Conservation (phyloP, 2,888 invertebrate genomes). For the Pseudoips prasinana region DNA sequence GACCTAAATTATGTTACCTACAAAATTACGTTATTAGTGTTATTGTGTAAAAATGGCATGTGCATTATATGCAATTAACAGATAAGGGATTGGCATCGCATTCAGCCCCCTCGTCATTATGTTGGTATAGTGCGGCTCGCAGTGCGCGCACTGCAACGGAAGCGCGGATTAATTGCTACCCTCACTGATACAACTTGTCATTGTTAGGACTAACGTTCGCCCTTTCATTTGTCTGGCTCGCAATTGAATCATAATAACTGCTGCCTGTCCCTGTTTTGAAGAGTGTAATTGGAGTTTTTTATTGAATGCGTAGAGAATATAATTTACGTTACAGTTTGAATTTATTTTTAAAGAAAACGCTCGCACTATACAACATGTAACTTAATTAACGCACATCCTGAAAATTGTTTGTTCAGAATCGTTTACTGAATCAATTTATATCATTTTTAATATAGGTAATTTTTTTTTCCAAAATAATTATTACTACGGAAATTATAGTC, state of each 20-base stretch:
- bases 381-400: too few species aligned
- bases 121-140: background rate
- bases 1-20: too few species aligned
- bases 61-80: conserved; percentile 15
- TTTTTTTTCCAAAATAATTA: too few species aligned
- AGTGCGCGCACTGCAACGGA: conserved; percentile 10
- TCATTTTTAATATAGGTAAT: too few species aligned
- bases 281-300: conserved; percentile 17
- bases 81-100: conserved; percentile 8
- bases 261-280: conserved; percentile 10
- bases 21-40: too few species aligned
- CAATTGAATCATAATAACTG: conserved; percentile 19
- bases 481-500: too few species aligned
- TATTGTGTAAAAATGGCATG: conserved; percentile 15
- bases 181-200: conserved; percentile 5
- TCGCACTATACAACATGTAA: too few species aligned
- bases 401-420: too few species aligned
- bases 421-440: too few species aligned
- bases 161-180: conserved; percentile 17
- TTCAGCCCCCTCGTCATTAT: conserved; percentile 1
- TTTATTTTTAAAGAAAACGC: too few species aligned
- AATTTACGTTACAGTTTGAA: too few species aligned
- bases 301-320: too few species aligned
- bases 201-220: conserved; percentile 2
- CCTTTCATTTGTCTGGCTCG: conserved; percentile 22